Evolutionary conservation across 1,140 invertebrate genomes (phyloP).

Genomic region (Palaemon carinicauda): DNA sequence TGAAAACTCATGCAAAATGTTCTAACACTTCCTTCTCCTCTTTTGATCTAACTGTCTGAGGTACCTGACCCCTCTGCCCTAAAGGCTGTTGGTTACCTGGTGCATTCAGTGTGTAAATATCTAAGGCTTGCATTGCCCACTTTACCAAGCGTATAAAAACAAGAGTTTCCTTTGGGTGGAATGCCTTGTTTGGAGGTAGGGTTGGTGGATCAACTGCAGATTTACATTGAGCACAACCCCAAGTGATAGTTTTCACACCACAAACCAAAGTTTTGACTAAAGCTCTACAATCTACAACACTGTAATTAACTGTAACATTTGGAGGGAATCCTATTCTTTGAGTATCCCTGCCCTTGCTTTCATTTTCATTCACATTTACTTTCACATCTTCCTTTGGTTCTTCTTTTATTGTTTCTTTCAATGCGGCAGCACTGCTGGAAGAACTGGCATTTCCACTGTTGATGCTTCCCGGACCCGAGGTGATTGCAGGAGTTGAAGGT

Average conservation of each 20-base stretch:
- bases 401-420: conserved; percentile 37
- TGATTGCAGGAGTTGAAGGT: not conserved
- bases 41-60: conserved; percentile 83
- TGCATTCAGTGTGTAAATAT: conserved; percentile 75
- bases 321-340: conserved; percentile 78
- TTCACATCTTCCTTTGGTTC: conserved; percentile 64
- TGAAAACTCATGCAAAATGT: conserved; percentile 94
- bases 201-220: conserved; percentile 26
- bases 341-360: conserved; percentile 49
- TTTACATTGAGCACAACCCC: conserved; percentile 88
- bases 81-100: conserved; percentile 60
- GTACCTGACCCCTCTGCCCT: conserved; percentile 64
- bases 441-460: conserved; percentile 8
- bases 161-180: conserved; percentile 74
- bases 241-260: conserved; percentile 95
- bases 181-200: conserved; percentile 48
- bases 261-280: conserved; percentile 94
- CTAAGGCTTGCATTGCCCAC: conserved; percentile 91
- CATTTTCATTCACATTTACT: conserved; percentile 48
- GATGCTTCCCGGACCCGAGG: conserved; percentile 5
- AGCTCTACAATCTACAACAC: conserved; percentile 89
- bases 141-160: conserved; percentile 92
- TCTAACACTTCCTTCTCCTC: conserved; percentile 98
- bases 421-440: conserved; percentile 3
- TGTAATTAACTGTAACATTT: conserved; percentile 78